Percentiles rank a stretch among this genome's conserved stretches.
phyloP scores from a whole-genome alignment of 1,140 invertebrate species.

The Anagrus nilaparvatae region DNA sequence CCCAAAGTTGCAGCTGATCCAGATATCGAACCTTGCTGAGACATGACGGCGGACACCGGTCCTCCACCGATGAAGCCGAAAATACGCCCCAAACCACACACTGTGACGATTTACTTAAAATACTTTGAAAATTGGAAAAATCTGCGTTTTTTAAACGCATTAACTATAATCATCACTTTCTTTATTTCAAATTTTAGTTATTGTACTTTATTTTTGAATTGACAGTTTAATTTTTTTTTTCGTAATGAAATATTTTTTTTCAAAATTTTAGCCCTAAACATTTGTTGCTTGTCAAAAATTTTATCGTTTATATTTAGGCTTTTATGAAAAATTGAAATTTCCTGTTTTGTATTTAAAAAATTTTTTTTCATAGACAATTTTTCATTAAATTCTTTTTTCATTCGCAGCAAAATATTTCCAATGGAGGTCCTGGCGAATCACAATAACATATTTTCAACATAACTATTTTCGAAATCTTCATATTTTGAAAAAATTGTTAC shows the following conservation, averaged over 20 bases:
- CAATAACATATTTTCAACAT: too few relatives aligned
- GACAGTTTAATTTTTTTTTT: not conserved
- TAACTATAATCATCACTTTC: constrained; percentile 1
- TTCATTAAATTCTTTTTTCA: too few relatives aligned
- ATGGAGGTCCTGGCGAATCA: too few relatives aligned
- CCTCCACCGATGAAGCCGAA: constrained; percentile 41
- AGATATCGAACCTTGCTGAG: constrained; percentile 31
- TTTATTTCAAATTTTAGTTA: constrained; percentile 8
- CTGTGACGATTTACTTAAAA: constrained; percentile 32
- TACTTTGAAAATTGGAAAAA: constrained; percentile 19
- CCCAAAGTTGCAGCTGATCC: too few relatives aligned
- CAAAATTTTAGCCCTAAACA: constrained; percentile 6
- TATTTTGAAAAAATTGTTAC: too few relatives aligned
- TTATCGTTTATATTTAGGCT: not conserved
- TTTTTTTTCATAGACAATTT: too few relatives aligned
- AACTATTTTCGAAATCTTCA: too few relatives aligned
- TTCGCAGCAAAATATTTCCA: too few relatives aligned
- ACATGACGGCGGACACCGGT: constrained; percentile 39
- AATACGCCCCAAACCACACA: constrained; percentile 41
- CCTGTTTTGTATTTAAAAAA: too few relatives aligned
- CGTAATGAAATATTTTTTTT: not conserved
- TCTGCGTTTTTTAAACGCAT: constrained; percentile 8
- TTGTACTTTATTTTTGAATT: constrained; percentile 18
- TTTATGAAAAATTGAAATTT: constrained; percentile 6
- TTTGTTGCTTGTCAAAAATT: too few relatives aligned